phyloP scores from a whole-genome alignment of 1,140 invertebrate genomes.

The Drosophila mauritiana region DNA sequence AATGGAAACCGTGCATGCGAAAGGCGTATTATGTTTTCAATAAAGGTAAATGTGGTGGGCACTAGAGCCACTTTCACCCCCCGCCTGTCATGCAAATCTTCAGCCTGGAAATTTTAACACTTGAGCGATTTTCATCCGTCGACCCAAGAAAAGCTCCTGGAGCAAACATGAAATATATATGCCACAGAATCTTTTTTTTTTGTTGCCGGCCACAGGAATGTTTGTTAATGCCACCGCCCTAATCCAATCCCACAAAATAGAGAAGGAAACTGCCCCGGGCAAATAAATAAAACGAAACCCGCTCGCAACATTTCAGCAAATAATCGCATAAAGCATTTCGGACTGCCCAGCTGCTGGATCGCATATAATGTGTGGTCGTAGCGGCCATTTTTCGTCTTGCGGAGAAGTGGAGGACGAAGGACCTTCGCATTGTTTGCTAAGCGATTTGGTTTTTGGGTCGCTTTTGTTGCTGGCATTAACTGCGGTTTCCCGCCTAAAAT shows the following conservation, averaged over 20 bases:
- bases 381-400: not conserved
- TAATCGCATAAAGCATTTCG: slow-evolving; percentile 81
- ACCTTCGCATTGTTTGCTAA: slow-evolving; percentile 71
- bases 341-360: slow-evolving; percentile 68
- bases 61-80: slow-evolving; percentile 32
- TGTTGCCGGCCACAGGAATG: slow-evolving; percentile 63
- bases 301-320: slow-evolving; percentile 77
- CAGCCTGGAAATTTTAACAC: slow-evolving; percentile 73
- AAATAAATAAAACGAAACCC: slow-evolving; percentile 77
- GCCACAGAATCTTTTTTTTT: slow-evolving; percentile 51
- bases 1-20: slow-evolving; percentile 44
- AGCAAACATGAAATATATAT: slow-evolving; percentile 81
- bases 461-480: slow-evolving; percentile 60
- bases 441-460: slow-evolving; percentile 65
- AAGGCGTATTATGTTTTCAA: slow-evolving; percentile 75
- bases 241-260: slow-evolving; percentile 2
- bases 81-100: slow-evolving; percentile 68
- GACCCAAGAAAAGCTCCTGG: slow-evolving; percentile 47
- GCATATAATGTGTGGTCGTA: slow-evolving; percentile 60
- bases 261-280: slow-evolving; percentile 27
- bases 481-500: slow-evolving; percentile 43
- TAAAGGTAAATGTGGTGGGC: slow-evolving; percentile 57
- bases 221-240: slow-evolving; percentile 44
- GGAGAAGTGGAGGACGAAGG: no score
- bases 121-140: slow-evolving; percentile 68